phyloP scores from a whole-genome alignment of 1,140 invertebrate species.

The Lepidurus packardi region DNA sequence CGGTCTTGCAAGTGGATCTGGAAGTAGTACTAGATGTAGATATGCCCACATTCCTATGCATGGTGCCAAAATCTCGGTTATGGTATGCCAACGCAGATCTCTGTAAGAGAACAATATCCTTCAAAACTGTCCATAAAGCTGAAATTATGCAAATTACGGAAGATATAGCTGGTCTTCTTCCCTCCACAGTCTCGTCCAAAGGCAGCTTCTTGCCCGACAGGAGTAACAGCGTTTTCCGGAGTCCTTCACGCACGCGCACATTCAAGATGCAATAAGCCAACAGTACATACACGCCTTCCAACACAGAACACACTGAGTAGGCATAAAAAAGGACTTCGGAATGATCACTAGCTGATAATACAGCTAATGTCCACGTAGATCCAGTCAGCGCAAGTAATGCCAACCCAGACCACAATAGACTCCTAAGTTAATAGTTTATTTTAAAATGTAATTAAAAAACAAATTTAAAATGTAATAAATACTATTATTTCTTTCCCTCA shows the following conservation, averaged over 20 bases:
- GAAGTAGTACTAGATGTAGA: conserved; percentile 93
- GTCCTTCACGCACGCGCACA: conserved; percentile 56
- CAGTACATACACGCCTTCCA: conserved; percentile 69
- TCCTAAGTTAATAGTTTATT: conserved; percentile 52
- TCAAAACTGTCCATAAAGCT: not conserved
- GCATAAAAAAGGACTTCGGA: conserved; percentile 63
- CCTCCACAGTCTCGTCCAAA: conserved; percentile 44
- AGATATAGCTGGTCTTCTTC: conserved; percentile 38
- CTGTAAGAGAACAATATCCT: conserved; percentile 45
- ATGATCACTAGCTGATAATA: conserved; percentile 72
- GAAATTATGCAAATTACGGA: not conserved
- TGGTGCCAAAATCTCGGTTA: conserved; percentile 52
- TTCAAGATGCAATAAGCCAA: conserved; percentile 79
- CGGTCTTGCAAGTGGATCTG: conserved; percentile 86
- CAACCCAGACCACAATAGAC: conserved; percentile 74
- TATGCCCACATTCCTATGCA: conserved; percentile 79
- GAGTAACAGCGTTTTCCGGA: conserved; percentile 43
- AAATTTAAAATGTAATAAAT: not conserved
- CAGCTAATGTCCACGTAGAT: conserved; percentile 70
- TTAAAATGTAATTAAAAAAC: not conserved
- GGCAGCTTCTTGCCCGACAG: conserved; percentile 75
- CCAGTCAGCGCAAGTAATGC: conserved; percentile 70
- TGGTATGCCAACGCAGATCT: conserved; percentile 74
- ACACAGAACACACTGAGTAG: conserved; percentile 61
- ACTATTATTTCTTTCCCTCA: not conserved